Evolutionary conservation across 2,113 vertebrate species (phyloP).

Genomic region (Indri indri): DNA sequence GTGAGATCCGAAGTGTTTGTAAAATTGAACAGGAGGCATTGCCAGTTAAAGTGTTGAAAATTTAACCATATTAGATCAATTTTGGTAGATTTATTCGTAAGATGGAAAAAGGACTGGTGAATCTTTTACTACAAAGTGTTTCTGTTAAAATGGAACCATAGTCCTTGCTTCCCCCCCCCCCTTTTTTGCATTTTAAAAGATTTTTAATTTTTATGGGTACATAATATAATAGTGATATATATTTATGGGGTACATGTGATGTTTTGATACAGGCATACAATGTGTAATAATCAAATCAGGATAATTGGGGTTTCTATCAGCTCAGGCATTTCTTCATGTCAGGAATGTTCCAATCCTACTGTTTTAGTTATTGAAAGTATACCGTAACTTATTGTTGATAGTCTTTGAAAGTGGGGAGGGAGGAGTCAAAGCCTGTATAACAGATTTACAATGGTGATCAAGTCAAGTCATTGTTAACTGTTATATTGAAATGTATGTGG

Average conservation of each 20-base stretch:
- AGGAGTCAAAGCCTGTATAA: neutral
- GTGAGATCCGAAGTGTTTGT: neutral
- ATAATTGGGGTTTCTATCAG: too few relatives aligned
- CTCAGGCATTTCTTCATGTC: too few relatives aligned
- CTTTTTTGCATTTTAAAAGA: neutral
- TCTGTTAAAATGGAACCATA: neutral
- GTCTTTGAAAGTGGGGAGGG: neutral
- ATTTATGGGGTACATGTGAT: too few relatives aligned
- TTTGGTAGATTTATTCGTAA: constrained; percentile 30
- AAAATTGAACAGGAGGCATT: neutral
- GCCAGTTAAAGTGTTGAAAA: neutral
- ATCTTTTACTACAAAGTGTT: neutral
- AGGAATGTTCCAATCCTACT: too few relatives aligned
- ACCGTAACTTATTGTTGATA: too few relatives aligned
- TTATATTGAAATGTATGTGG: constrained; percentile 57
- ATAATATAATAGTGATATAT: too few relatives aligned
- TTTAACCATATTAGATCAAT: neutral
- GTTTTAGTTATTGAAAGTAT: too few relatives aligned
- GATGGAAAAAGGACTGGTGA: neutral
- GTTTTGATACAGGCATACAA: too few relatives aligned
- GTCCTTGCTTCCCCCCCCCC: neutral
- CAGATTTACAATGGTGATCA: neutral
- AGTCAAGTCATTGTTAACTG: constrained; percentile 12
- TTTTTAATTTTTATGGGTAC: neutral
- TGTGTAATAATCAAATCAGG: too few relatives aligned